A percentile compares a stretch with the other conserved stretches of the same genome.
phyloP scores from a whole-genome alignment of 2,113 vertebrate genomes.

The Nasalis larvatus region DNA sequence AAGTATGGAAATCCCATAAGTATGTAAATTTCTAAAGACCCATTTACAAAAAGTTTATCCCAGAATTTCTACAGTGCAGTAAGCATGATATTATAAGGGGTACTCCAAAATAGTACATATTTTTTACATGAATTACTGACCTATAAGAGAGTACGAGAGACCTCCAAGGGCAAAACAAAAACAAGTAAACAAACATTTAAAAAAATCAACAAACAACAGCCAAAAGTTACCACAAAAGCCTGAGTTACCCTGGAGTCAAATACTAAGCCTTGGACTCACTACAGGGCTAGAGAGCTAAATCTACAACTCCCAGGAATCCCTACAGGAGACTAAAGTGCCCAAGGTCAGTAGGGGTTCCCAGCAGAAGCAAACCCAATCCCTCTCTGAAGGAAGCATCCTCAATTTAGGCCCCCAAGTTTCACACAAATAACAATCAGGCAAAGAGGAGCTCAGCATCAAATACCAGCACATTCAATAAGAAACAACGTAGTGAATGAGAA shows the following conservation, averaged over 20 bases:
- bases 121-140: background rate
- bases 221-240: background rate
- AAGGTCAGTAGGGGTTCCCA: background rate
- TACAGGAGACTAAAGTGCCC: background rate
- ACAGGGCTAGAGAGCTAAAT: background rate
- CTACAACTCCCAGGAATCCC: background rate
- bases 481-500: background rate
- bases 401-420: background rate
- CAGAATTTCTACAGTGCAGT: background rate
- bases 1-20: background rate
- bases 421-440: background rate
- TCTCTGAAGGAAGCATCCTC: background rate
- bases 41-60: background rate
- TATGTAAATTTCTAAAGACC: background rate
- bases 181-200: background rate
- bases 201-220: background rate
- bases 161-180: constrained; percentile 11
- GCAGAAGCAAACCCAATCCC: background rate
- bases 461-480: background rate
- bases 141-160: background rate
- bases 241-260: background rate
- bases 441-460: background rate
- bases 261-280: background rate
- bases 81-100: background rate
- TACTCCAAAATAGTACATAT: background rate